These are phyloP conservation scores for Clarias magur DNA, from an alignment of 2,113 vertebrate species.

Conservation along the genomic window DNA sequence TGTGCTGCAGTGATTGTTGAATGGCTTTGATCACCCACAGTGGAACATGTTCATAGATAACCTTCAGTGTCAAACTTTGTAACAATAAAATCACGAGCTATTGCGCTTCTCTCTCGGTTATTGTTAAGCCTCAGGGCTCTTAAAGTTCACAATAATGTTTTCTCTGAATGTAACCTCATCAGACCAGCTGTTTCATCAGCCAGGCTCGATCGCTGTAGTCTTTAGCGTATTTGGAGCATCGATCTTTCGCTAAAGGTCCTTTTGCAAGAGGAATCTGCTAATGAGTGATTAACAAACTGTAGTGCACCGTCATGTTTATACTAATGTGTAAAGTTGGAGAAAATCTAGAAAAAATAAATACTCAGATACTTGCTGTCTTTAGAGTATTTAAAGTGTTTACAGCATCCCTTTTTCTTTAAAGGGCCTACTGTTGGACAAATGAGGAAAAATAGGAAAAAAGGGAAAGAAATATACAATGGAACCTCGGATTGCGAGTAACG, in stretches of 20 bases:
- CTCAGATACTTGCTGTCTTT: no score
- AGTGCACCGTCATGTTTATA: not conserved
- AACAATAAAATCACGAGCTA: not conserved
- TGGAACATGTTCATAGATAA: not conserved
- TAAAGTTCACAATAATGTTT: conserved; percentile 9
- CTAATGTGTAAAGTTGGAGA: not conserved
- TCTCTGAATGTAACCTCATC: not conserved
- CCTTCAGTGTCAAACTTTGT: conserved; percentile 4
- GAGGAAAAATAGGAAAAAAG: not conserved
- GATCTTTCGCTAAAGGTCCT: not conserved
- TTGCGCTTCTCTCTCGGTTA: not conserved
- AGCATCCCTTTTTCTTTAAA: no score
- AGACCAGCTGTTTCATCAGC: conserved; percentile 1
- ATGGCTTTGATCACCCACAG: conserved; percentile 13
- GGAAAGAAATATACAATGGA: no score
- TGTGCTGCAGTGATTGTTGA: not conserved
- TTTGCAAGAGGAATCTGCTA: not conserved
- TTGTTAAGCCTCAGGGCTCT: not conserved
- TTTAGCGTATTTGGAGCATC: not conserved
- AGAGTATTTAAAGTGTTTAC: no score
- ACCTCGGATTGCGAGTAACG: no score
- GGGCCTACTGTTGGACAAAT: no score
- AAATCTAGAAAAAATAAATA: not conserved
- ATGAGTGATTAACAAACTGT: not conserved
- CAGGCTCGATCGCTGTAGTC: not conserved